Conservation (phyloP, 2,113 vertebrate species). For the Tinamus guttatus region DNA sequence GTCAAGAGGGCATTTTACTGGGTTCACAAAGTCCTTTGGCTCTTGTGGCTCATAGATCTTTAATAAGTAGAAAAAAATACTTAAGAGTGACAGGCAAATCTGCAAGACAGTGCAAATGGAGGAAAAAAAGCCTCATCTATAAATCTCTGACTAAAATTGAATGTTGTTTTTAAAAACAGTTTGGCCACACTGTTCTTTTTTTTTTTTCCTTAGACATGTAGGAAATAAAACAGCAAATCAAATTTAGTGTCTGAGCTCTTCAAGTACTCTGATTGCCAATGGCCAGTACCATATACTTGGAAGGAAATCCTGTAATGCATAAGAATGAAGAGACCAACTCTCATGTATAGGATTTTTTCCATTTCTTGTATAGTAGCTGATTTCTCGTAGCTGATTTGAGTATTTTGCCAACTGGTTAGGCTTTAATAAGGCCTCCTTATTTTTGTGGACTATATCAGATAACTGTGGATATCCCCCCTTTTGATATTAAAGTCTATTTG, state of each 20-base stretch:
- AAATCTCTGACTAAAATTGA: background rate
- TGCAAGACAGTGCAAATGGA: background rate
- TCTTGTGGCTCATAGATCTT: background rate
- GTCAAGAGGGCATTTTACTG: background rate
- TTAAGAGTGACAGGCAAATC: background rate
- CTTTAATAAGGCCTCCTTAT: background rate
- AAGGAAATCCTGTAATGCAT: background rate
- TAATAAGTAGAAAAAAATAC: background rate
- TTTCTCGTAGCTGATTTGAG: background rate
- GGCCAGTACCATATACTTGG: background rate
- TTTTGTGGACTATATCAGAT: background rate
- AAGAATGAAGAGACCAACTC: background rate
- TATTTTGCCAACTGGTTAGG: background rate
- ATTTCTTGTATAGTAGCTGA: background rate
- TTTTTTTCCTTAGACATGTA: background rate
- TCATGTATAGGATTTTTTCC: background rate
- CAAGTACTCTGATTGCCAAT: background rate
- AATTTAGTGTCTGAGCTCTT: background rate
- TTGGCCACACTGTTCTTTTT: background rate
- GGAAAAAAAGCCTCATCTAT: background rate
- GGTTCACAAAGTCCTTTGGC: background rate
- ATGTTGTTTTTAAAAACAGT: background rate
- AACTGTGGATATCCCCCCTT: background rate
- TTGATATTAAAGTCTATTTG: background rate
- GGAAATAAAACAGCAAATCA: background rate